Percentiles rank a stretch among this genome's conserved stretches.
These are phyloP conservation scores for Nymphicus hollandicus DNA, from an alignment of 2,113 vertebrate species.

Conservation along the genomic window DNA sequence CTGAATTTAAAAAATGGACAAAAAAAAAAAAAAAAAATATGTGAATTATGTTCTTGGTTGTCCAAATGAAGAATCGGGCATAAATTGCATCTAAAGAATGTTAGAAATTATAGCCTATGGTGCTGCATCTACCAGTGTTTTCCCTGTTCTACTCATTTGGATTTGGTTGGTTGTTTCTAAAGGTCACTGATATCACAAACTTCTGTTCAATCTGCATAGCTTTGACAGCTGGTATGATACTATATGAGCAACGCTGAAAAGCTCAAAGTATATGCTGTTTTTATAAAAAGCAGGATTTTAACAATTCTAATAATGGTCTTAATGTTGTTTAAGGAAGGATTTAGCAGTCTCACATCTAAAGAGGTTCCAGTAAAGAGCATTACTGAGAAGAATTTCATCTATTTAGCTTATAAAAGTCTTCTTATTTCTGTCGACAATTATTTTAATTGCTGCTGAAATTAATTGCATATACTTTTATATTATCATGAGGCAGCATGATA, in stretches of 20 bases:
- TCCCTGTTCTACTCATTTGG: not conserved
- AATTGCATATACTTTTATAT: not conserved
- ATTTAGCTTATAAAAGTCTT: not conserved
- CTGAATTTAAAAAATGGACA: not conserved
- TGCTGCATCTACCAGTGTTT: not conserved
- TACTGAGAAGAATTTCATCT: not conserved
- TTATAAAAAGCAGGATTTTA: not conserved
- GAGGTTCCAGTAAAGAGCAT: not conserved
- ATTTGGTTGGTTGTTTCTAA: not conserved
- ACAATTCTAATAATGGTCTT: not conserved
- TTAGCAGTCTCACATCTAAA: not conserved
- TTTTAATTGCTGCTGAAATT: slow-evolving; percentile 36
- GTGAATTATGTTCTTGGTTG: not conserved
- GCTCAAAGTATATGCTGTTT: not conserved
- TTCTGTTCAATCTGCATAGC: not conserved
- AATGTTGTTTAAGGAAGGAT: not conserved
- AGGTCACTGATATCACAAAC: not conserved
- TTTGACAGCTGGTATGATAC: not conserved
- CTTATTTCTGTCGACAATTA: not conserved
- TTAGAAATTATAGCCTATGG: not conserved
- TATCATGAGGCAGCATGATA: not conserved
- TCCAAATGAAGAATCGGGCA: not conserved
- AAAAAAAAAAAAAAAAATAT: not conserved
- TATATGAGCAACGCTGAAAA: not conserved
- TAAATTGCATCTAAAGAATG: not conserved